Conservation (phyloP, 2,888 invertebrate genomes). For the Aphidoletes aphidimyza region DNA sequence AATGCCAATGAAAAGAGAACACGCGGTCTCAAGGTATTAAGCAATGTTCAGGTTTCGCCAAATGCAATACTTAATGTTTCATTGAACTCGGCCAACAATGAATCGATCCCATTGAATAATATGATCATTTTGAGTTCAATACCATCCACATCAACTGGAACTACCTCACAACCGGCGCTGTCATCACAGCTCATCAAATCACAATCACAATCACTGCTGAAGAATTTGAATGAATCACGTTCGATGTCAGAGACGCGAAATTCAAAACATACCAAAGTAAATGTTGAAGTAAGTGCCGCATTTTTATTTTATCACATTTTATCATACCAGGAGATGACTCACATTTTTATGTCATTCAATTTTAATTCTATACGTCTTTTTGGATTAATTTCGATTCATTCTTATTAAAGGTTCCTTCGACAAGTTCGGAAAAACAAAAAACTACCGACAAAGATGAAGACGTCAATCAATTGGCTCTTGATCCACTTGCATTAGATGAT, state of each 20-base stretch:
- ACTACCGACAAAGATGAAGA: background rate
- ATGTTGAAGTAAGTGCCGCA: background rate
- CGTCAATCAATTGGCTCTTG: background rate
- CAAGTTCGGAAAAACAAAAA: conserved; percentile 1
- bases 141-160: conserved; percentile 26
- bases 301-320: too few relatives aligned
- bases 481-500: conserved; percentile 13
- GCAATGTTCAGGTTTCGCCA: conserved; percentile 66
- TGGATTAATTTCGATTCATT: too few relatives aligned
- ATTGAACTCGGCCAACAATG: background rate
- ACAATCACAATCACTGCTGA: conserved; percentile 18
- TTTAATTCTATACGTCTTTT: too few relatives aligned
- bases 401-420: background rate
- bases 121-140: conserved; percentile 38
- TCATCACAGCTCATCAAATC: background rate
- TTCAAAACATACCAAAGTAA: conserved; percentile 24
- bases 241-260: background rate
- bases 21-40: conserved; percentile 64
- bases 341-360: too few relatives aligned
- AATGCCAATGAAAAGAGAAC: conserved; percentile 36
- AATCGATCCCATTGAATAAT: conserved; percentile 3
- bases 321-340: too few relatives aligned
- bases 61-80: conserved; percentile 62
- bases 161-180: background rate
- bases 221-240: background rate